phyloP scores from a whole-genome alignment of 2,888 invertebrate species.

The Hermaeophaga mercurialis region DNA sequence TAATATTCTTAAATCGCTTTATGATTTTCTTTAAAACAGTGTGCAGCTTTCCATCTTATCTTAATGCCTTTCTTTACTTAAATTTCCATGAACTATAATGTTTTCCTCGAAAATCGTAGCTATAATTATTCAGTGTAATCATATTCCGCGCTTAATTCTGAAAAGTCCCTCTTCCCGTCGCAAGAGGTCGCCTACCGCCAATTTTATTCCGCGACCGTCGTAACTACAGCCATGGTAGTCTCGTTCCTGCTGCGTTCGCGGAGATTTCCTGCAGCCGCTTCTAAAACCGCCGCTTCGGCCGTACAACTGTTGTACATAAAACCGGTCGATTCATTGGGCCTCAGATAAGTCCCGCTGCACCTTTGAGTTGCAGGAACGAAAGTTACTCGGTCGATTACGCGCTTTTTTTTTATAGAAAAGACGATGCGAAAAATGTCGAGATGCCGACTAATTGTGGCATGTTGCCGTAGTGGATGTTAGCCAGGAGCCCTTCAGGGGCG shows the following conservation, averaged over 20 bases:
- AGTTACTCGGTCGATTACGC: not conserved
- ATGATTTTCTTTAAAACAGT: no score
- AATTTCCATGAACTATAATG: no score
- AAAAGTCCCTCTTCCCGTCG: conserved; percentile 28
- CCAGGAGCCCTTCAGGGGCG: conserved; percentile 30
- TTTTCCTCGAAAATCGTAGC: no score
- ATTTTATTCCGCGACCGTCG: conserved; percentile 23
- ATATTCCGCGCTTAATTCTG: not conserved
- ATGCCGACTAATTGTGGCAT: not conserved
- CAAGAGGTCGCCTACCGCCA: conserved; percentile 33
- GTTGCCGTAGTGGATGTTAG: conserved; percentile 29
- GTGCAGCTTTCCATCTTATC: no score
- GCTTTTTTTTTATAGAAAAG: not conserved
- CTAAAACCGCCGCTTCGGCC: conserved; percentile 14
- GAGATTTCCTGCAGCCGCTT: conserved; percentile 23
- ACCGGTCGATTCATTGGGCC: conserved; percentile 4
- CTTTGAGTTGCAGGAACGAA: not conserved
- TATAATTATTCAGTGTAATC: not conserved
- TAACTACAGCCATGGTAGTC: conserved; percentile 29
- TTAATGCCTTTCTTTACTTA: no score
- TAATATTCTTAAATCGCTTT: no score
- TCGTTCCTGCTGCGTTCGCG: conserved; percentile 26
- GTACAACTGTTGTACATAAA: not conserved
- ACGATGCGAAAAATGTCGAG: not conserved
- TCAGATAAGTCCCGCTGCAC: not conserved